Percentiles rank a stretch among this genome's conserved stretches.
Evolutionary conservation across 2,888 invertebrate species (phyloP).

Genomic region (Hofmannophila pseudospretella): DNA sequence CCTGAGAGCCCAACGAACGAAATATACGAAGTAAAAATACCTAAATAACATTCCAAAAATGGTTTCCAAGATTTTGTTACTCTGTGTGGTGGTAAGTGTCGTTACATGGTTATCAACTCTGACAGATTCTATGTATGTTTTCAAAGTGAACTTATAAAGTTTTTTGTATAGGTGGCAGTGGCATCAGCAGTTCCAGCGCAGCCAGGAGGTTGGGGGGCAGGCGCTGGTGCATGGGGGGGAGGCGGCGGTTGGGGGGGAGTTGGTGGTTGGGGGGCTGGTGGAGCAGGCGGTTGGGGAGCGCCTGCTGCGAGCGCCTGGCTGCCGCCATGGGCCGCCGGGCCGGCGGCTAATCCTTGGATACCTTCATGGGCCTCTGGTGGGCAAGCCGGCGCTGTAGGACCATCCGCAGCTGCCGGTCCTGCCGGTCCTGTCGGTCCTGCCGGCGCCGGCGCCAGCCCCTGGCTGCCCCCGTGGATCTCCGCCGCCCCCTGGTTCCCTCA

Average conservation of each 20-base stretch:
- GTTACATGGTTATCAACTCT: neutral
- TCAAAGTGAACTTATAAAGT: neutral
- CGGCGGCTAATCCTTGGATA: neutral
- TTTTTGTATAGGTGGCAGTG: constrained; percentile 42
- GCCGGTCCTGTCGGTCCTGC: constrained; percentile 6
- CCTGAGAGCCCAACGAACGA: constrained; percentile 23
- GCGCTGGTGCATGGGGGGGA: constrained; percentile 17
- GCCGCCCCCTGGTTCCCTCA: constrained; percentile 58
- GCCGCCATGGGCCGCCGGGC: neutral
- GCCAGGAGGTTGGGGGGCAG: too few species aligned
- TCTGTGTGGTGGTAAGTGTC: constrained; percentile 56
- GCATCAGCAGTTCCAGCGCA: constrained; percentile 41
- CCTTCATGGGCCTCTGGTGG: neutral
- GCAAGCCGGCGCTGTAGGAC: neutral
- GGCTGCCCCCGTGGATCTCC: constrained; percentile 63
- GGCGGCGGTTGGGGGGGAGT: constrained; percentile 14
- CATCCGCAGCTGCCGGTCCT: neutral
- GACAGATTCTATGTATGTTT: neutral
- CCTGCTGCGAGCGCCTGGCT: neutral
- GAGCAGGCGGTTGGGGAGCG: neutral
- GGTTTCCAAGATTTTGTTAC: constrained; percentile 49
- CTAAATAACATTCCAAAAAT: constrained; percentile 38
- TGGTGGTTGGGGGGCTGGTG: neutral
- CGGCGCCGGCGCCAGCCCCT: constrained; percentile 44
- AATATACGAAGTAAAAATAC: constrained; percentile 24